Evolutionary conservation across 2,888 invertebrate species (phyloP), one percentile per base, ranked within the genome.

Genomic region (Chymomyza caudatula): DNA sequence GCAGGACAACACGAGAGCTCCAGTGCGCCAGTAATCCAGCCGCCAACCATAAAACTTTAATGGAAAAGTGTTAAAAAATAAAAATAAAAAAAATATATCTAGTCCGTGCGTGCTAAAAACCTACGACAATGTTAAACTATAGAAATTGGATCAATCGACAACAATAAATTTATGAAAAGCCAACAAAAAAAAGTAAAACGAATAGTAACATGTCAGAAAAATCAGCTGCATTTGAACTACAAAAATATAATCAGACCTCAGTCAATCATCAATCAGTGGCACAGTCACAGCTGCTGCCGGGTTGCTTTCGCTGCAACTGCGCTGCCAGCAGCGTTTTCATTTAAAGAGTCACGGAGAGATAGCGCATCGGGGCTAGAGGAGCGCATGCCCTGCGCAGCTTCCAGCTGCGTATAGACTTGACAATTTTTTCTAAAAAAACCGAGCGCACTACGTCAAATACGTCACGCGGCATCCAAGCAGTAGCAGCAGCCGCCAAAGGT

Each of bases 1-100:
- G 88, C 83, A 88, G 86, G 80, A 86, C 87, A 85, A 60, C 73
- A 70, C 85, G 86, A 84, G 79, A 72, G 67, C 68, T 60, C 17
- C 63, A 61, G 65, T 65, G 51, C 6, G 60, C 22, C 52, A 57
- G 29, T 43, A 20, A 43, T 37, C 20, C 29, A 55, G 55, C 23
- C 42, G 37, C 58, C 73, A 66, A 76, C 76, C 1, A 37, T 37
- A 37, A 37, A 37, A 11, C 2, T 11, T 8, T 11, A 11, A 11
- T 37, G 29, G 29, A 4, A 37, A 37, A 37, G 11, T 37, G 8
- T 37, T 11, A 37, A 37, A 37, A 37, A n/a, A n/a, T n/a, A n/a
- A 11, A 2, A 29, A 37, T 37, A 11, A 37, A 37, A 37, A 11
- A 37, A 25, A 2, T 37, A n/a, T 37, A 37, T 2, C 29, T 37